These are phyloP conservation scores for Sarcophaga peregrina DNA, from an alignment of 1,140 invertebrate species.

Conservation along the genomic window DNA sequence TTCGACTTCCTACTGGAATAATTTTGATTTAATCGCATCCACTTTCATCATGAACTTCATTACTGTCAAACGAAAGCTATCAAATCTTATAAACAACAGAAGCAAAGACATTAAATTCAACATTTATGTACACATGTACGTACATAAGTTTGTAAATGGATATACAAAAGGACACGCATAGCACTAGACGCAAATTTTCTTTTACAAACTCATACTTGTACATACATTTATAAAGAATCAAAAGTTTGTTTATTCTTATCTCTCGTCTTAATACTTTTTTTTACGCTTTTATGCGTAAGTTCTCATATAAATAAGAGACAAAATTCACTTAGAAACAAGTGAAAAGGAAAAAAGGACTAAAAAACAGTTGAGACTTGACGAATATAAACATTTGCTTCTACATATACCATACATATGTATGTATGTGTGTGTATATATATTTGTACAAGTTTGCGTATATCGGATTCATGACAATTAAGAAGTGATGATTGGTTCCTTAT, in stretches of 20 bases:
- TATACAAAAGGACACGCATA: background rate
- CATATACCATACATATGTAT: too few species aligned
- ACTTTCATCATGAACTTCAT: conserved; percentile 39
- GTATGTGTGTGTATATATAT: too few species aligned
- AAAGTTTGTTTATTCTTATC: background rate
- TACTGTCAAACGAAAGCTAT: conserved; percentile 34
- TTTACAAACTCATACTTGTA: background rate
- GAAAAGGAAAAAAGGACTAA: too few species aligned
- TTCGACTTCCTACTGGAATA: conserved; percentile 29
- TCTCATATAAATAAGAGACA: background rate
- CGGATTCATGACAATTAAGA: too few species aligned
- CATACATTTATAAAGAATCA: too few species aligned
- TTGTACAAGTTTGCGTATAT: too few species aligned
- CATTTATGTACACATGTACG: background rate
- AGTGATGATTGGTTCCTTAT: too few species aligned
- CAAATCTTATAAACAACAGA: conserved; percentile 34
- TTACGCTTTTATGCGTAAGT: background rate
- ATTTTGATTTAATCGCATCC: conserved; percentile 39
- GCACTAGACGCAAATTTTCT: too few species aligned
- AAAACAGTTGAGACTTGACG: too few species aligned
- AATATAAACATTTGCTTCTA: too few species aligned
- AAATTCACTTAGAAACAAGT: background rate
- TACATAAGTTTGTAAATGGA: too few species aligned
- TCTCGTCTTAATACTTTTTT: background rate
- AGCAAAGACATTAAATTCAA: conserved; percentile 20